A percentile compares a stretch with the other conserved stretches of the same genome.
Evolutionary conservation across 2,113 vertebrate genomes (phyloP).

Genomic region (Opisthocomus hoazin): DNA sequence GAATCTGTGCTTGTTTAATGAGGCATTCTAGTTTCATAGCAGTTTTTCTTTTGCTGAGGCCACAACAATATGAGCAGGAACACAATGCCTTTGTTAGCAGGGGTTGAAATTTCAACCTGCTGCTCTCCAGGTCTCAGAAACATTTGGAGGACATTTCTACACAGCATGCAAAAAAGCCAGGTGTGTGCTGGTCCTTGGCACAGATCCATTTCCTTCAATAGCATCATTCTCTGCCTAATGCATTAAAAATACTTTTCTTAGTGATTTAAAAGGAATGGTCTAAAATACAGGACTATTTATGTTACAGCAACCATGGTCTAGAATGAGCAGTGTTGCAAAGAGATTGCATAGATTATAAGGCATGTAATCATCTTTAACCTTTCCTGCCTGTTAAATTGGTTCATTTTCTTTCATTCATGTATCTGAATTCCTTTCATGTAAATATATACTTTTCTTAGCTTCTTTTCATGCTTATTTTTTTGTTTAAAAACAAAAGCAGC

Average conservation of each 20-base stretch:
- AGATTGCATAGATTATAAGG: constrained; percentile 39
- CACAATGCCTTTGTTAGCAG: background rate
- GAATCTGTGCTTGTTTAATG: background rate
- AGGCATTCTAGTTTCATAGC: background rate
- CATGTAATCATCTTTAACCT: constrained; percentile 65
- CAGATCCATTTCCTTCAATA: background rate
- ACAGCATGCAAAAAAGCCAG: background rate
- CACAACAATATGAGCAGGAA: background rate
- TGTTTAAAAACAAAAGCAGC: constrained; percentile 40
- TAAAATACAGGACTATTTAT: background rate
- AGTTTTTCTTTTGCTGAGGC: background rate
- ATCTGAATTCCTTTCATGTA: constrained; percentile 53
- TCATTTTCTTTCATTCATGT: constrained; percentile 60
- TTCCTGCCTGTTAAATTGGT: constrained; percentile 52
- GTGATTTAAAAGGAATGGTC: background rate
- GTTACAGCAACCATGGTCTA: background rate
- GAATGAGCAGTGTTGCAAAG: background rate
- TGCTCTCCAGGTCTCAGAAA: background rate
- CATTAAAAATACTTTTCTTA: background rate
- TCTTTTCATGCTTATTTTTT: background rate
- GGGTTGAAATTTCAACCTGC: background rate
- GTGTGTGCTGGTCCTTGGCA: background rate
- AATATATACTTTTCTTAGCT: constrained; percentile 51
- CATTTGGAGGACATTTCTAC: background rate
- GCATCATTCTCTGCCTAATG: background rate